Evolutionary conservation across 1,140 invertebrate species (phyloP).

Genomic region (Pseudomyrmex sp.): DNA sequence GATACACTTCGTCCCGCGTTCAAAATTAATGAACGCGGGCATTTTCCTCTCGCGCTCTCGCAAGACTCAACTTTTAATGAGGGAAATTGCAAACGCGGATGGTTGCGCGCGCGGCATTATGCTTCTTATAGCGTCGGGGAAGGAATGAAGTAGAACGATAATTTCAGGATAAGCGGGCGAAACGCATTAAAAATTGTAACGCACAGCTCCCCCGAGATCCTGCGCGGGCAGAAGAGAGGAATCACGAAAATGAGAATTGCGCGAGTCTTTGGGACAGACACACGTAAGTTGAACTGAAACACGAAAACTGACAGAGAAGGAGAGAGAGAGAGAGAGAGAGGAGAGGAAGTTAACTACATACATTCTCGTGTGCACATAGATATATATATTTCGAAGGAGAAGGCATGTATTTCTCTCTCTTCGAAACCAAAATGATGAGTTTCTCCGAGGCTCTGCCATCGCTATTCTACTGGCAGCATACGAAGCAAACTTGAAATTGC

Average conservation of each 20-base stretch:
- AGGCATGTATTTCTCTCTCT: neutral
- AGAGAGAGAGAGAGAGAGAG: no score
- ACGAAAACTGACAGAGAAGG: neutral
- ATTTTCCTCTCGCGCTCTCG: slow-evolving; percentile 20
- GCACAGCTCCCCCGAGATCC: neutral
- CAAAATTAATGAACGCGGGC: slow-evolving; percentile 51
- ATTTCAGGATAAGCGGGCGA: slow-evolving; percentile 28
- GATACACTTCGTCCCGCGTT: slow-evolving; percentile 10
- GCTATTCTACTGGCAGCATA: slow-evolving; percentile 35
- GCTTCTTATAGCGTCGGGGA: slow-evolving; percentile 27
- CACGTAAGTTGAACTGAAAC: no score
- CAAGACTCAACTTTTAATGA: slow-evolving; percentile 53
- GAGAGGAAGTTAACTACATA: slow-evolving; percentile 15
- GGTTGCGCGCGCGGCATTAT: slow-evolving; percentile 16
- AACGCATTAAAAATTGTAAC: slow-evolving; percentile 29
- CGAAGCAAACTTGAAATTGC: slow-evolving; percentile 54
- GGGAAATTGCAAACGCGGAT: slow-evolving; percentile 43
- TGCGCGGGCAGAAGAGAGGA: neutral
- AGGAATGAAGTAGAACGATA: slow-evolving; percentile 13
- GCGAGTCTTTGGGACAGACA: no score
- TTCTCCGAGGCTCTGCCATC: slow-evolving; percentile 34
- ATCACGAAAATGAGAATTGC: neutral
- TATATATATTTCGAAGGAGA: slow-evolving; percentile 32
- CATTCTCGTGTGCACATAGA: neutral
- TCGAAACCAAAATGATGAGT: slow-evolving; percentile 38